Evolutionary conservation across 2,113 vertebrate species (phyloP), one percentile per base, ranked within the genome.

Genomic region (Solenodon paradoxus): DNA sequence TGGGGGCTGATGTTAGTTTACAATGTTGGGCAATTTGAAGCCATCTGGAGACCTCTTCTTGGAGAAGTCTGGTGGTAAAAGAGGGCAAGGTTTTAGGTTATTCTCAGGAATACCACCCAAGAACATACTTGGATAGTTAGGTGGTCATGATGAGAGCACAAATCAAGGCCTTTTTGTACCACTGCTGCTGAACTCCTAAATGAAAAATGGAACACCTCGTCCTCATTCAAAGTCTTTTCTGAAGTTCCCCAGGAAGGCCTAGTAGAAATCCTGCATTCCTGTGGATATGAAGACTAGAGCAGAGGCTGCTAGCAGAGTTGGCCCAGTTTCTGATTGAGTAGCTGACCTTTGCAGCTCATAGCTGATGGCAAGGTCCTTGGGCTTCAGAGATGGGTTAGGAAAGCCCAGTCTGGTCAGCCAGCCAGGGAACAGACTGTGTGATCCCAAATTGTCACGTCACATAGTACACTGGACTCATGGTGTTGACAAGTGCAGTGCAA

Each of bases 401-500:
- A 95, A 95, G 81, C 42, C 75, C 24, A 51, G 53, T 55, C 47
- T 66, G 79, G 49, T 42, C 30, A 72, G 94, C 59, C 80, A 78
- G 88, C 42, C 38, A 51, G 80, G 75, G 66, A 92, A 95, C 84
- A 71, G 61, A 81, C 51, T 12, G 0, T 64, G 45, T 2, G 1
- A 42, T 86, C 66, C 57, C 1, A 2, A n/a, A 64, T 59, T 63
- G 57, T 90, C 88, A 30, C 94, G 94, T 83, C 69, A 55, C 84
- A 69, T 30, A 75, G n/a, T n/a, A 78, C 47, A 26, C 66, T 87
- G 93, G 95, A 85, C 86, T 95, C 88, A 68, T 84, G 80, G 90
- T 97, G 88, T 94, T 82, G 85, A 95, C 94, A 95, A 83, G 85
- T 88, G 68, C 63, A 66, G 85, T 94, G 72, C 88, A 75, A 88